Evolutionary conservation across 2,797 vertebrate genomes (phyloP), one percentile per base, ranked within the genome.

Genomic region (Octomys mimax): DNA sequence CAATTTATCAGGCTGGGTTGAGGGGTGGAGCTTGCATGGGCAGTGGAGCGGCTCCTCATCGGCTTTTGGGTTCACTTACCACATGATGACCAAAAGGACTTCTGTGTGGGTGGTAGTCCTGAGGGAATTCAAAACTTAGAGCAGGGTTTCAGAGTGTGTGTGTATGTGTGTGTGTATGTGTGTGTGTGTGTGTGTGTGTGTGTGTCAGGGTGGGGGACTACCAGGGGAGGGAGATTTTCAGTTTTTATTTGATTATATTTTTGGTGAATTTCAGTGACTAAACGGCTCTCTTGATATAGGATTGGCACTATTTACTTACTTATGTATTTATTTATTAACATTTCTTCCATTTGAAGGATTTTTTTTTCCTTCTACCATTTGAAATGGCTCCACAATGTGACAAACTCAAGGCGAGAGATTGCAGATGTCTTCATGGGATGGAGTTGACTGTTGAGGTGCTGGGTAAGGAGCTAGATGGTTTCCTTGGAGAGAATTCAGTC

Each of bases 351-450:
- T 39, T 39, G 39, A 39, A 39, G 39, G 39, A 39, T 39, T 39
- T 39, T 39, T 39, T 39, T 39, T 39, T 39, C 39, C 39, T 19
- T 61, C 52, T 42, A 22, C 70, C 39, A n/a, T 71, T 42, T 78
- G 75, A 80, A 87, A 66, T 92, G 61, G 92, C 54, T 61, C 84
- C 59, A 90, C 94, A 52, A 66, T 46, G 39, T 59, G n/a, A 78
- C 4, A 26, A 94, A 90, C 61, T 18, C 36, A 79, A 71, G 33
- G 94, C 87, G 42, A 12, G 42, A 59, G 36, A 26, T 42, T 95
- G 36, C n/a, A 80, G 22, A 62, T 59, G n/a, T 13, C 31, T 75
- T 59, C 28, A 9, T 91, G 36, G 91, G 62, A 33, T 26, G 14
- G 87, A 46, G 64, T 70, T 4, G 2, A 42, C 62, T 66, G 42